Base-by-base conservation (phyloP, 1,140 invertebrate genomes). In the Hylyphantes graminicola region DNA sequence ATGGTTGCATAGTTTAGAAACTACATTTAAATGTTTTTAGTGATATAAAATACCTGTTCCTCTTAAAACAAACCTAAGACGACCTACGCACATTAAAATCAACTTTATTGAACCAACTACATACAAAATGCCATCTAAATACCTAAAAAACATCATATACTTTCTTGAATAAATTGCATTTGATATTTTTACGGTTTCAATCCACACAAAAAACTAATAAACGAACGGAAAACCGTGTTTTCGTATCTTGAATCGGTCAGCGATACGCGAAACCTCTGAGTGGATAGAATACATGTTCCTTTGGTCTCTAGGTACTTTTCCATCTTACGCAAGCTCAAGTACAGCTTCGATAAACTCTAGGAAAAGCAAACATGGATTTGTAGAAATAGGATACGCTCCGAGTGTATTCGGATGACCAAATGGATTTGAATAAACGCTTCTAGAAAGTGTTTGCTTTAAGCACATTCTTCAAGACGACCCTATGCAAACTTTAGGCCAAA, bases 391-490 rank as follows among this genome's bases (percentile, higher is more conserved):
- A 81, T 81, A 61, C 13, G 54, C 54, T 80, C 68, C 48, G 63
- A 17, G 63, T 81, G 55, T 55, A 63, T 21, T 72, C 73, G 55
- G 57, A 48, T 51, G 72, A 12, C 57, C 79, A 81, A 81, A 81
- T 81, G 79, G 79, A 81, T 81, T 81, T 81, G 79, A 81, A 81
- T 81, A 81, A 81, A 81, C 63, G 79, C 35, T 73, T 70, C 79
- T 50, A 17, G 65, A 81, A 53, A 73, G 53, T 53, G 67, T 81
- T 73, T 73, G 53, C 57, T 53, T 59, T 50, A 59, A 63, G 53
- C 13, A 74, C 17, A 74, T 74, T 48, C 35, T 76, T 76, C 21
- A 55, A n/a, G 35, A 63, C 67, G 53, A 54, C 67, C 7, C n/a
- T 12, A 17, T n/a, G 61, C 55, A 65, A 78, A 78, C 35, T 51